These are phyloP conservation scores for Octonoba sinensis DNA, from an alignment of 2,888 invertebrate genomes.

Conservation along the genomic window DNA sequence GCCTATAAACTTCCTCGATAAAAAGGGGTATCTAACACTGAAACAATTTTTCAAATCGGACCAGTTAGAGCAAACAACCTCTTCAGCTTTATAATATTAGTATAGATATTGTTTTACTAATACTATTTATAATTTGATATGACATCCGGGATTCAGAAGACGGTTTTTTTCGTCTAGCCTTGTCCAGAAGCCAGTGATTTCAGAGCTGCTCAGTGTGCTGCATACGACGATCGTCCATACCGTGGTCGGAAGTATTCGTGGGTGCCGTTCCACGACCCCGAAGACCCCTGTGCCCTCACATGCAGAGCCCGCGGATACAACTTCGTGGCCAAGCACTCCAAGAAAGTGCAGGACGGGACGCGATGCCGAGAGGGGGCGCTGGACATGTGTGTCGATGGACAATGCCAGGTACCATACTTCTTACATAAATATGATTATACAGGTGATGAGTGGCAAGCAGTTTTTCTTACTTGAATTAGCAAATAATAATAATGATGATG, in stretches of 20 bases:
- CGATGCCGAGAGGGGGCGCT: constrained; percentile 85
- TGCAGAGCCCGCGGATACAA: constrained; percentile 78
- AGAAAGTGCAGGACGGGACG: constrained; percentile 92
- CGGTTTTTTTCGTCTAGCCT: constrained; percentile 76
- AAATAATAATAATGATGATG: background rate
- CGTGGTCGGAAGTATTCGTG: constrained; percentile 77
- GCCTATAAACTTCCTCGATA: too few relatives aligned
- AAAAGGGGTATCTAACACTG: too few relatives aligned
- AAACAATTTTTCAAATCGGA: too few relatives aligned
- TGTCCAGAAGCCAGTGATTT: constrained; percentile 85
- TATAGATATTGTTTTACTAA: too few relatives aligned
- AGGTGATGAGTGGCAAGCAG: too few relatives aligned
- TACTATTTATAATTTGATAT: too few relatives aligned
- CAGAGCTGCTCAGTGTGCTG: constrained; percentile 88
- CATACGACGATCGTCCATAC: constrained; percentile 86
- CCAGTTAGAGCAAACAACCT: too few relatives aligned
- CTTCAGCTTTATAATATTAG: too few relatives aligned
- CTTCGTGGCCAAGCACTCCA: constrained; percentile 80
- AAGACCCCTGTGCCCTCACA: constrained; percentile 86
- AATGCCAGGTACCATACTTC: constrained; percentile 81
- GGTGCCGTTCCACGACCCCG: constrained; percentile 86
- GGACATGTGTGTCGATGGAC: constrained; percentile 94
- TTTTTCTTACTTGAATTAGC: constrained; percentile 65
- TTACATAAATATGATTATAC: too few relatives aligned
- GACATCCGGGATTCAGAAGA: background rate